A percentile compares a stretch with the other conserved stretches of the same genome.
These are phyloP conservation scores for Odontophorus gujanensis DNA, from an alignment of 2,113 vertebrate species.

Conservation along the genomic window DNA sequence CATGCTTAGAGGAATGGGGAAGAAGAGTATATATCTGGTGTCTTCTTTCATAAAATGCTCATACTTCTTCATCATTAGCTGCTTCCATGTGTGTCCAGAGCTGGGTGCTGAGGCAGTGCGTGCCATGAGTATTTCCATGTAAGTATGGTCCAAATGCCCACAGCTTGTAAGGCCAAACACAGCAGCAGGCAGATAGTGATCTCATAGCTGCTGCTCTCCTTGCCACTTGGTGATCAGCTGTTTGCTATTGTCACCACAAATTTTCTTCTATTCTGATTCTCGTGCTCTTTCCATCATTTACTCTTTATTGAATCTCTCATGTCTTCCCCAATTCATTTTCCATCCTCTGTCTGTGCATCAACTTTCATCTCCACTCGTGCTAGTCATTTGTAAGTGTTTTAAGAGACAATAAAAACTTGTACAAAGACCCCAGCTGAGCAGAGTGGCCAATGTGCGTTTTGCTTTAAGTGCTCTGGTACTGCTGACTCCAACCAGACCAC, in stretches of 20 bases:
- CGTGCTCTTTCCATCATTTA: background rate
- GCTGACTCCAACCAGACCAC: background rate
- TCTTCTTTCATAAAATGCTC: background rate
- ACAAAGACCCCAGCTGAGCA: background rate
- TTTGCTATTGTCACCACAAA: background rate
- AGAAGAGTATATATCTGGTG: background rate
- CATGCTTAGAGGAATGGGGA: background rate
- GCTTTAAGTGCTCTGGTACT: background rate
- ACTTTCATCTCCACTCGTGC: background rate
- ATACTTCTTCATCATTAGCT: background rate
- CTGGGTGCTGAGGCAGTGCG: background rate
- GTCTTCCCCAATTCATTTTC: background rate
- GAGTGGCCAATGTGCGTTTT: background rate
- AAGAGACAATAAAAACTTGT: background rate
- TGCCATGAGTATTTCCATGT: background rate
- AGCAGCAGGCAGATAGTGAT: background rate
- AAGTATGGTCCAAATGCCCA: background rate
- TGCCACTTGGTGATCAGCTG: background rate
- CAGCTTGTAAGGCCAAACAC: background rate
- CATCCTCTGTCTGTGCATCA: background rate
- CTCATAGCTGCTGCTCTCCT: constrained; percentile 2
- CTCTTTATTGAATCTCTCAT: background rate
- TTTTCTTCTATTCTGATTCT: background rate
- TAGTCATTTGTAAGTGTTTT: background rate
- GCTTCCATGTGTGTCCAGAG: background rate